Base-by-base conservation (phyloP, 2,797 vertebrate genomes). In the Poecilia gillii region DNA sequence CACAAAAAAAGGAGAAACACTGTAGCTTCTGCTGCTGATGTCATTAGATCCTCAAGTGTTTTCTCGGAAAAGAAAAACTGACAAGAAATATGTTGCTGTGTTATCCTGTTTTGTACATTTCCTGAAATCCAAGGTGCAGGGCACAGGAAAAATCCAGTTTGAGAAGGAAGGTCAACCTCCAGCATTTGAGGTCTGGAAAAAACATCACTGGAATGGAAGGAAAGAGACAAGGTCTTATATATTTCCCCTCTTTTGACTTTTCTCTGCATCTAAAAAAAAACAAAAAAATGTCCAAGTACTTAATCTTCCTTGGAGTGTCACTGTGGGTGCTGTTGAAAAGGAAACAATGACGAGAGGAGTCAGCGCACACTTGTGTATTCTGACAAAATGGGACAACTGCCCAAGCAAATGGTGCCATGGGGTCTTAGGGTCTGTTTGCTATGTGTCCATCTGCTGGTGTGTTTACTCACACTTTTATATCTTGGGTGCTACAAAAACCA, bases 101-200 rank as follows among this genome's bases (percentile, higher is more conserved):
- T 84, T 93, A 88, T 94, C 91, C 93, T 94, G 94, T 93, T 95
- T 94, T 93, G 91, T 90, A 93, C 91, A 95, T 95, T 93, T 95
- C 91, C 93, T 94, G 92, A 89, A 90, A 90, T 84, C 88, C 88
- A 94, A 94, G 91, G 93, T 93, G 91, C 88, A 90, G 83, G 84
- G 82, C 76, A 89, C 87, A 91, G 90, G 89, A 91, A 93, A 91
- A 92, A 88, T 92, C 80, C 80, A 89, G 86, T 77, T 87, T 0
- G 46, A 89, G 85, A 87, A 71, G 82, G 84, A 90, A 90, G 90
- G 89, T 90, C 86, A 84, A 83, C 79, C 81, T 83, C 91, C 85
- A 86, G 88, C 28, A 41, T 80, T 80, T 20, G 46, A 87, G 78
- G 90, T 89, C 92, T 95, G 94, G 93, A 93, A 94, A 95, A 95